Evolutionary conservation across 2,797 vertebrate species (phyloP), one percentile per base, ranked within the genome.

Genomic region (Nannoperca australis): DNA sequence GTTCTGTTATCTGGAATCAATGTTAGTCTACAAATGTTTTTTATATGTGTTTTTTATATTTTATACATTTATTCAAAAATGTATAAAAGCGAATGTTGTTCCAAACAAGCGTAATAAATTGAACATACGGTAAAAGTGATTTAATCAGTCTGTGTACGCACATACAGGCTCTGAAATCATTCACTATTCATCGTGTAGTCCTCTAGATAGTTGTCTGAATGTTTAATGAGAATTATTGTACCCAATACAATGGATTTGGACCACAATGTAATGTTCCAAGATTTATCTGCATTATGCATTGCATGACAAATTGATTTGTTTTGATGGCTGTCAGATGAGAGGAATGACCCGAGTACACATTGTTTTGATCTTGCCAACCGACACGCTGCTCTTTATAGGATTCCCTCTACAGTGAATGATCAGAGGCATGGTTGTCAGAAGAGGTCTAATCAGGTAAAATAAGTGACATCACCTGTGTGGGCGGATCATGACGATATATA

Each of bases 161-260:
- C 8, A 50, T 9, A 13, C 30, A 18, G 24, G 10, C 42, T 55
- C 34, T 56, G 7, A 20, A 53, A 40, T 49, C 27, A 50, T 11
- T 61, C 13, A 7, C 36, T 30, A 17, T 47, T 55, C 7, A 62
- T 32, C n/a, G 54, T 32, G 18, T 45, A 9, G 58, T 77, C n/a
- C 18, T 34, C 5, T 32, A 50, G 24, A 38, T n/a, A 13, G 40
- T 18, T 32, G 24, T 53, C 20, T n/a, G 42, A 66, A 22, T 66
- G 56, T 67, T 61, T 22, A 38, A 15, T 66, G 38, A 70, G 34
- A 56, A 42, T 49, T 24, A 38, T 69, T 55, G 17, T 6, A 18
- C 32, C 1, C 27, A 38, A n/a, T 15, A n/a, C 15, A 54, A 63
- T 49, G 3, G 24, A 22, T 59, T 36, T 36, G 7, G 36, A 30